These are phyloP conservation scores for Acanthosepion pharaonis DNA, from an alignment of 2,888 invertebrate species.

Conservation along the genomic window DNA sequence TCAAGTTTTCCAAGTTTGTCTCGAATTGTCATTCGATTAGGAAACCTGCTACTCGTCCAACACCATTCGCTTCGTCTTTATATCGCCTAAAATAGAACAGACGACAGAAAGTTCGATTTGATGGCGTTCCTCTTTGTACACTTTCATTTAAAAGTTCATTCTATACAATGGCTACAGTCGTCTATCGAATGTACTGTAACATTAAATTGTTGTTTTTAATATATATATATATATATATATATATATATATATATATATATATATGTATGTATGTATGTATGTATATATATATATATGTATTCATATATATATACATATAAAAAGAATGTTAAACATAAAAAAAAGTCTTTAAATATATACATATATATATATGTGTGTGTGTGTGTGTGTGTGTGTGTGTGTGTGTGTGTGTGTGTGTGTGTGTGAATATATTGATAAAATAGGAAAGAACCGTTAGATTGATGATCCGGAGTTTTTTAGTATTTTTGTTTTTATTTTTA, in stretches of 20 bases:
- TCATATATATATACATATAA: too few species aligned
- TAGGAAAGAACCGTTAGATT: too few species aligned
- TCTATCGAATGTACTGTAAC: background rate
- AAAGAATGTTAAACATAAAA: too few species aligned
- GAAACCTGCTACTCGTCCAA: background rate
- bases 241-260: conserved; percentile 2
- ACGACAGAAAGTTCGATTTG: background rate
- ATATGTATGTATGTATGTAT: background rate
- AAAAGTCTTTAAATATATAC: too few species aligned
- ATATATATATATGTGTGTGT: too few species aligned
- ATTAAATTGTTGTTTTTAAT: background rate
- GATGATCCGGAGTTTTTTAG: too few species aligned
- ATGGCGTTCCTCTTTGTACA: background rate
- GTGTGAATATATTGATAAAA: too few species aligned
- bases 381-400: too few species aligned
- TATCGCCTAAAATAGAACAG: background rate
- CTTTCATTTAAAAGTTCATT: background rate
- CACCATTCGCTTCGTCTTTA: background rate
- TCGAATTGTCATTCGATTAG: background rate
- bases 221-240: background rate
- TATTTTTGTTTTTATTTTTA: too few species aligned
- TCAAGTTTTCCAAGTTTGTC: background rate
- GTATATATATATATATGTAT: too few species aligned
- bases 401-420: too few species aligned
- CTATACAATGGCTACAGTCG: background rate